Evolutionary conservation across 2,113 vertebrate genomes (phyloP).

Genomic region (Pogonocichla stellata): DNA sequence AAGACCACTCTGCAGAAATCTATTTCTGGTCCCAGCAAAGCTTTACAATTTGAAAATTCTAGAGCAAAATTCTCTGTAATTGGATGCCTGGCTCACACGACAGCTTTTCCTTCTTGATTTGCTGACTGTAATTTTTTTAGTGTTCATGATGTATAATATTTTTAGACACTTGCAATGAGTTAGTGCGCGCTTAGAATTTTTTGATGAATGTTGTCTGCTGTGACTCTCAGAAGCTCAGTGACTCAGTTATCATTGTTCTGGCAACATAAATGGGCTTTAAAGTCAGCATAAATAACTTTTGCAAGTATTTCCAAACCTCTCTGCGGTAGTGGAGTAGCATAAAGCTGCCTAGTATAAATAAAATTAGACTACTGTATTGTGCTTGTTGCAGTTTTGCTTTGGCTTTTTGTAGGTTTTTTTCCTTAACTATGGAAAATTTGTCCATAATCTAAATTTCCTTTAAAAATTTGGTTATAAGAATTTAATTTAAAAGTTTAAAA

Average conservation of each 20-base stretch:
- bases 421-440: neutral
- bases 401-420: neutral
- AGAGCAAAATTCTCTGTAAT: neutral
- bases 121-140: neutral
- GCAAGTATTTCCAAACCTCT: neutral
- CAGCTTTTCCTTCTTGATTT: neutral
- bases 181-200: neutral
- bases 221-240: neutral
- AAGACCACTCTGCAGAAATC: neutral
- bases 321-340: accelerated
- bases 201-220: neutral
- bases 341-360: neutral
- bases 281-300: neutral
- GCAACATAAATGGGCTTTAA: neutral
- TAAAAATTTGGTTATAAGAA: neutral
- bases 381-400: neutral
- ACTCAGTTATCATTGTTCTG: neutral
- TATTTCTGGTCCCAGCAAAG: neutral
- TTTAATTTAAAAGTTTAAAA: neutral
- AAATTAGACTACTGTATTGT: neutral
- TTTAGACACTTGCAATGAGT: neutral
- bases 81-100: neutral
- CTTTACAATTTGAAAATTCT: neutral
- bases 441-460: neutral
- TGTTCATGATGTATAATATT: neutral